Base-by-base conservation (phyloP, 2,888 invertebrate species). In the Eulithis prunata region DNA sequence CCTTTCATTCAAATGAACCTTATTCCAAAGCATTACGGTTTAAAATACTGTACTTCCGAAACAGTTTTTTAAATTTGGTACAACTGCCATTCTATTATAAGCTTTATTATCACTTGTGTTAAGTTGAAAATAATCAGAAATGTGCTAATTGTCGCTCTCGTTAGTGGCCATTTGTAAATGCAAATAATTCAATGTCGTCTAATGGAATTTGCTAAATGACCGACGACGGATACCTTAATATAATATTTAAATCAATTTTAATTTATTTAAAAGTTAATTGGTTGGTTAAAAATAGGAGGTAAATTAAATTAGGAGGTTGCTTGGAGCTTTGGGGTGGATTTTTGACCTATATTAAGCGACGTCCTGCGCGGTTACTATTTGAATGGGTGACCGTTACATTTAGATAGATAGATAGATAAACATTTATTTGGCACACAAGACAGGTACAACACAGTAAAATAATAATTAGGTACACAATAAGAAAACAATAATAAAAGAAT, bases 141-240 rank as follows among this genome's bases (percentile, higher is more conserved):
- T 11, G 7, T 51, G 43, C 49, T 67, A 63, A 67, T 67, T 28
- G 46, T 56, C n/a, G 11, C 3, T 0, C 56, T 63, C 59, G 62
- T 67, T 67, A 67, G 62, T 41, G 45, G 38, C 12, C 51, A 66
- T 62, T 56, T 67, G 55, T 56, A 51, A 55, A 56, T 60, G 59
- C 59, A 56, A 67, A 62, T 55, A 49, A 66, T 64, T 64, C 59
- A 59, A 32, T 47, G 46, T 43, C 53, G 6, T 11, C 47, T 57
- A 64, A 61, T 56, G 28, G 43, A 52, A 56, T 63, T 59, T 59
- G 56, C 52, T 63, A 55, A 66, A 60, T 59, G 38, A 32, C 13
- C 12, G n/a, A n/a, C 12, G 5, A 52, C 45, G 38, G 53, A n/a
- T 12, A 53, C 49, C 55, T 59, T 54, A 21, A 53, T 65, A 53